These are phyloP conservation scores for Micronycteris hirsuta DNA, from an alignment of 2,113 vertebrate genomes.

Conservation along the genomic window DNA sequence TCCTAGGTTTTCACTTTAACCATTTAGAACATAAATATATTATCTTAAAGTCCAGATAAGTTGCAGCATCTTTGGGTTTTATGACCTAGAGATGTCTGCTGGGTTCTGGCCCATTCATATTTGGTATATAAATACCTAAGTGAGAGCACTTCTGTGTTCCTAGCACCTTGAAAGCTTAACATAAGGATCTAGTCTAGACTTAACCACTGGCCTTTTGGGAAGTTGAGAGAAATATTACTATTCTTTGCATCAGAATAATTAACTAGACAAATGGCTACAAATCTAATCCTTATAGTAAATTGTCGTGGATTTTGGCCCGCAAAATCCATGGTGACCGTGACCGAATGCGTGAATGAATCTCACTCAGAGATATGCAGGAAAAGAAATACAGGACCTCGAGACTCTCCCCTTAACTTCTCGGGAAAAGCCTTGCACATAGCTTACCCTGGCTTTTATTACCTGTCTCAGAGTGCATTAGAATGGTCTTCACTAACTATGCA, in stretches of 20 bases:
- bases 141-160: not conserved
- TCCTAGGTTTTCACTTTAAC: not conserved
- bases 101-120: not conserved
- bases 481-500: too few species aligned
- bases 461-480: too few species aligned
- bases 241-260: not conserved
- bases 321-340: too few species aligned
- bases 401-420: too few species aligned
- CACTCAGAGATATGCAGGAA: too few species aligned
- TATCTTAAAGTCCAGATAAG: not conserved
- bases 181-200: not conserved
- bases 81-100: not conserved
- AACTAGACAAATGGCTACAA: not conserved
- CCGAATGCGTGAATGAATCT: too few species aligned
- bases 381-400: too few species aligned
- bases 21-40: not conserved
- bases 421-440: too few species aligned
- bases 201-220: not conserved
- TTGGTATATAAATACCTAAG: not conserved
- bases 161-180: not conserved
- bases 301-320: too few species aligned
- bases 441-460: too few species aligned
- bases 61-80: not conserved
- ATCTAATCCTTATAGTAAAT: not conserved
- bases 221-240: not conserved